Evolutionary conservation across 2,113 vertebrate genomes (phyloP).

Genomic region (Heliornis fulica): DNA sequence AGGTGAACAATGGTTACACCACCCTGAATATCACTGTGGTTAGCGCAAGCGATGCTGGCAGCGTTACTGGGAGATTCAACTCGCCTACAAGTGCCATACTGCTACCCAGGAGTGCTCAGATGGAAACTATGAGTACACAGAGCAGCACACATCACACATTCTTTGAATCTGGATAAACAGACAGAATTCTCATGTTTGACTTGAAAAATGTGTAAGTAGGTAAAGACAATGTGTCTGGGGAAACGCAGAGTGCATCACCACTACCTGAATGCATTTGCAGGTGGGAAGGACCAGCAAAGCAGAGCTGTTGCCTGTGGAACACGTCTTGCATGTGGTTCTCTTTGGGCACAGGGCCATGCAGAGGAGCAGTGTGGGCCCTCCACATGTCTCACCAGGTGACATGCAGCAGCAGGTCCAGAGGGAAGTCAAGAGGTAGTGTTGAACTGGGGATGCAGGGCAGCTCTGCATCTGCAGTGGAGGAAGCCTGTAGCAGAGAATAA

Average conservation of each 20-base stretch:
- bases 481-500: neutral
- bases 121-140: neutral
- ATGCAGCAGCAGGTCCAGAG: neutral
- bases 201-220: neutral
- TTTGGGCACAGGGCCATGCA: rapidly evolving
- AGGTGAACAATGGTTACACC: neutral
- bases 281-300: neutral
- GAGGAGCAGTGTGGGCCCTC: neutral
- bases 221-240: neutral
- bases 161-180: neutral
- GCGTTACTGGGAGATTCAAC: neutral
- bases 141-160: too few species aligned
- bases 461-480: too few species aligned
- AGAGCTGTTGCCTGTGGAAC: neutral
- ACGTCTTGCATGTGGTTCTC: neutral
- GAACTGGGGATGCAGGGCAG: neutral
- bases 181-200: neutral
- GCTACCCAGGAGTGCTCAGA: neutral
- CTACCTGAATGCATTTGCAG: neutral
- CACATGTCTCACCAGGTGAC: neutral
- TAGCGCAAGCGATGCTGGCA: neutral
- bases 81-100: neutral
- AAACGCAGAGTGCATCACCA: neutral
- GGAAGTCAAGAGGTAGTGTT: neutral
- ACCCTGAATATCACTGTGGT: neutral